Conservation (phyloP, 2,888 invertebrate species). For the Lomographa bimaculata region DNA sequence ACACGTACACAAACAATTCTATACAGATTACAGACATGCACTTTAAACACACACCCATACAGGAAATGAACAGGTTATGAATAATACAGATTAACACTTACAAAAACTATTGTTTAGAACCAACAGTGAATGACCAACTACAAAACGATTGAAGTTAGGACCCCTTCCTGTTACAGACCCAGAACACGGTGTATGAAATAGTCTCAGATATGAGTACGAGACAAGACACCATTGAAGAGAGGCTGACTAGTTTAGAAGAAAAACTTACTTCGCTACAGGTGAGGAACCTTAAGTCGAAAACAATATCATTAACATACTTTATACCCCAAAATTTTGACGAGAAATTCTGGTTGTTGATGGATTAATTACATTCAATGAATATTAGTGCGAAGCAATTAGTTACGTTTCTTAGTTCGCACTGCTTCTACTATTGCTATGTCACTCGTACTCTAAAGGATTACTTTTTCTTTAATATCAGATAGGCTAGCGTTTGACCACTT, state of each 20-base stretch:
- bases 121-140: constrained; percentile 67
- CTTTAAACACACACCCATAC: constrained; percentile 31
- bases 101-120: constrained; percentile 47
- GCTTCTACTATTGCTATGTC: too few relatives aligned
- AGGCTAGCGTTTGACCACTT: too few relatives aligned
- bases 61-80: constrained; percentile 26
- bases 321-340: too few relatives aligned
- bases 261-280: constrained; percentile 93
- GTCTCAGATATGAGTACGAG: constrained; percentile 98
- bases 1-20: constrained; percentile 6
- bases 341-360: too few relatives aligned
- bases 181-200: constrained; percentile 98
- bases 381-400: too few relatives aligned
- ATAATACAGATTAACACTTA: constrained; percentile 44
- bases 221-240: constrained; percentile 96
- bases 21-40: constrained; percentile 33
- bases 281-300: too few relatives aligned
- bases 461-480: too few relatives aligned
- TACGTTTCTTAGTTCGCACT: too few relatives aligned
- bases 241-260: constrained; percentile 96
- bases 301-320: too few relatives aligned
- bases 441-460: too few relatives aligned
- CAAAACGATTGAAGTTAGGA: constrained; percentile 83
- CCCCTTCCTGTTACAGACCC: constrained; percentile 91
- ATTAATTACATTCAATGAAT: too few relatives aligned